Base-by-base conservation (phyloP, 1,140 invertebrate species). In the Bemisia tabaci region DNA sequence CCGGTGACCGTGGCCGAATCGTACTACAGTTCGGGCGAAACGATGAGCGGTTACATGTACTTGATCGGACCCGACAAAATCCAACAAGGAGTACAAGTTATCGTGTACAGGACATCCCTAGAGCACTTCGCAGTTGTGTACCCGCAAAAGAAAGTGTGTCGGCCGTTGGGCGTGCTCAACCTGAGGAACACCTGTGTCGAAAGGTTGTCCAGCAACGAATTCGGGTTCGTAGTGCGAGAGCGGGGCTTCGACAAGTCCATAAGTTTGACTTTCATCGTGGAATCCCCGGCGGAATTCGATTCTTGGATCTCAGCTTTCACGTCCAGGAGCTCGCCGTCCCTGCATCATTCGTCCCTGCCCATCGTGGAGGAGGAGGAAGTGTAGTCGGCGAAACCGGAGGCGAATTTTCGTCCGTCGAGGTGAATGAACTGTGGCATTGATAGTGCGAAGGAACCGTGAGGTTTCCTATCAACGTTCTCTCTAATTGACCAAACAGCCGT, bases 111-210 rank as follows among this genome's bases (percentile, higher is more conserved):
- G 48, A 86, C 85, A 1, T 83, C 83, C 27, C 75, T 84, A 65
- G 85, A 85, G 71, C 85, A 87, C 71, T 87, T 87, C 72, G 84
- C 84, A 0, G 84, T 85, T 0, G 81, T 86, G 26, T 86, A 85
- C 67, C 85, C 85, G 1, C 82, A 84, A 72, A 85, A 85, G 72
- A 82, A 84, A 69, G 77, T 85, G 0, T 82, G 82, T 67, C 81
- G 83, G 67, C 82, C 85, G 0, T 74, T 84, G 21, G 83, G 83
- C 0, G 84, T 86, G 1, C 75, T 87, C 12, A 87, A 86, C 71
- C 72, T 87, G 61, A 77, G 80, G 64, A 85, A 85, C 71, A 85
- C 83, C 2, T 75, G 74, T 5, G 78, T 84, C 2, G 82, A 85
- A 63, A 78, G 80, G 21, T 72, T 74, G 26, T 75, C 77, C 0